Conservation (phyloP, 2,797 vertebrate genomes). For the Microctenopoma lineatum region DNA sequence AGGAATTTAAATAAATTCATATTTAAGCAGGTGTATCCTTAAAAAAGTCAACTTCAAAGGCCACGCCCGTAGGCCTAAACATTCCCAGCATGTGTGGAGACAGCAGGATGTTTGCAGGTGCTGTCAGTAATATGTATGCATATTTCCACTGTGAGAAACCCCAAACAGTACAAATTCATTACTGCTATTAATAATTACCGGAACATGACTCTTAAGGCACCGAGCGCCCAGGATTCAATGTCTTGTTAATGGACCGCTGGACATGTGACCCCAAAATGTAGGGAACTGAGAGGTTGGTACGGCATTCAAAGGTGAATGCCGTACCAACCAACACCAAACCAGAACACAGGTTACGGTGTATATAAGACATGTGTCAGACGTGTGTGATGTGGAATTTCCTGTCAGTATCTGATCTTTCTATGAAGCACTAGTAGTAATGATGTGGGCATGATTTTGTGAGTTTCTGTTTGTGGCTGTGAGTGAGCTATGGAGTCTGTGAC, state of each 20-base stretch:
- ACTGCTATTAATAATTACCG: no score
- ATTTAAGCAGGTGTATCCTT: constrained; percentile 70
- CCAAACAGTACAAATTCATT: constrained; percentile 5
- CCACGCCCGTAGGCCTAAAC: constrained; percentile 56
- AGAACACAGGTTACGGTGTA: background rate
- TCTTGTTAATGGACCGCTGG: no score
- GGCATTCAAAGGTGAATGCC: no score
- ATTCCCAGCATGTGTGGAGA: constrained; percentile 31
- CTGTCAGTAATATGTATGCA: constrained; percentile 29
- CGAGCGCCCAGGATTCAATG: no score
- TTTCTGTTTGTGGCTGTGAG: constrained; percentile 17
- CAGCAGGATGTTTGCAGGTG: constrained; percentile 58
- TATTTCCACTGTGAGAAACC: constrained; percentile 32
- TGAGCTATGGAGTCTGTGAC: constrained; percentile 12
- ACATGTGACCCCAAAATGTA: no score
- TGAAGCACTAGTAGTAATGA: constrained; percentile 20
- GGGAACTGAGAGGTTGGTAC: no score
- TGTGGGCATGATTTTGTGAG: constrained; percentile 27
- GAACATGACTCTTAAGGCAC: no score
- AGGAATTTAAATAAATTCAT: constrained; percentile 61
- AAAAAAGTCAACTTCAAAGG: constrained; percentile 67
- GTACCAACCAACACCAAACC: no score
- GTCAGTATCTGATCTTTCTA: background rate
- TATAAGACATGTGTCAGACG: background rate
- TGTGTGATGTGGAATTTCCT: background rate